Evolutionary conservation across 2,113 vertebrate species (phyloP), one percentile per base, ranked within the genome.

Genomic region (Vimba vimba): DNA sequence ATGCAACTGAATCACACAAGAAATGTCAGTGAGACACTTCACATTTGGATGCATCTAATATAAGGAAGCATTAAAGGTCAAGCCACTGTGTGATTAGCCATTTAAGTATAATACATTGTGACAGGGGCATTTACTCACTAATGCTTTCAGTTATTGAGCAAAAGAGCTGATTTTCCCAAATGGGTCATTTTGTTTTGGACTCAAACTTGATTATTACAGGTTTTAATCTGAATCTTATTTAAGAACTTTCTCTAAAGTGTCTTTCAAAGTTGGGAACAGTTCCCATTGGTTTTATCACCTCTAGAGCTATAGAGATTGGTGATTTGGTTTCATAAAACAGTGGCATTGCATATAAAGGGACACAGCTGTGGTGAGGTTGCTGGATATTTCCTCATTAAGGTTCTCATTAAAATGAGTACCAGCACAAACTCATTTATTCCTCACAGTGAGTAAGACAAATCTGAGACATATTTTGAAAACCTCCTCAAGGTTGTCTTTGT

Each of bases 31-130:
- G 1, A 30, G 13, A 66, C 57, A 30, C 25, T 25, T 81, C 33
- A 19, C 59, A 60, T 64, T 36, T 45, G 39, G 60, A 55, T n/a
- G 23, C 30, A 33, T 83, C 36, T 62, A 57, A 21, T 78, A 30
- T 47, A 60, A 30, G n/a, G 79, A 47, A 66, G 59, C 59, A 66
- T n/a, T 81, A 81, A 81, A 81, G 79, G 79, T 81, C 79, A 81
- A 64, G 59, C 27, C 79, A 45, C 13, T 47, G 59, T 25, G 57
- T 66, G 60, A 66, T 43, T 17, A 81, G 60, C 19, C 23, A 81
- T 47, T 66, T 66, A 81, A 64, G 4, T 47, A 64, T 47, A 66
- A 81, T 36, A 27, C 6, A 19, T 12, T 64, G 15, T 30, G 79
- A 66, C 27, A 19, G 79, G 57, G 11, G 4, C 77, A 81, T 45